Evolutionary conservation across 2,113 vertebrate species (phyloP).

Genomic region (Sinocyclocheilus grahami): DNA sequence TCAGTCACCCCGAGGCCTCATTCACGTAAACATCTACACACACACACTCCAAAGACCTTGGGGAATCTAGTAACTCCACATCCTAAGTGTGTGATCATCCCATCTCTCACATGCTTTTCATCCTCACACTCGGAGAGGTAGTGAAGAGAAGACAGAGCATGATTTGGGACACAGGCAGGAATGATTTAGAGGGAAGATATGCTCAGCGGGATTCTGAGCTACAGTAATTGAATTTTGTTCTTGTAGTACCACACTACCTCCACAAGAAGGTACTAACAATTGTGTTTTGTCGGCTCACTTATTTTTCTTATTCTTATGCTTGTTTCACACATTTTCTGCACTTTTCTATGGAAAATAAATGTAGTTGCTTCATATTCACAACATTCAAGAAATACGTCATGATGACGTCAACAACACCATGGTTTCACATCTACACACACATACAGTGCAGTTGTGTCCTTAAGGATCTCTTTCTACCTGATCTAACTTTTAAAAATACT

Average conservation of each 20-base stretch:
- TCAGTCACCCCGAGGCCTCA: slow-evolving; percentile 11
- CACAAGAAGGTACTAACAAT: slow-evolving; percentile 34
- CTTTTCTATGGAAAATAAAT: background rate
- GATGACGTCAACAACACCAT: background rate
- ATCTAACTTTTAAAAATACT: no score
- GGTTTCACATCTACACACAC: background rate
- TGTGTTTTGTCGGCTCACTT: background rate
- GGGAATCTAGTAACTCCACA: slow-evolving; percentile 37
- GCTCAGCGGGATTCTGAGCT: slow-evolving; percentile 27
- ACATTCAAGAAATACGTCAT: background rate
- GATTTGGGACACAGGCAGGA: background rate
- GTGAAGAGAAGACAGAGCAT: slow-evolving; percentile 21
- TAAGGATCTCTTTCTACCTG: background rate
- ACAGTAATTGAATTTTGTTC: slow-evolving; percentile 18
- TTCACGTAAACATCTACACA: slow-evolving; percentile 6
- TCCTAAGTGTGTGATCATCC: slow-evolving; percentile 24
- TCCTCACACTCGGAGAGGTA: slow-evolving; percentile 8
- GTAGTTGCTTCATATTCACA: background rate
- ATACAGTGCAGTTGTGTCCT: background rate
- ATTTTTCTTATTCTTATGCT: background rate
- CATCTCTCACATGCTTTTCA: slow-evolving; percentile 13
- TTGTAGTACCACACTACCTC: slow-evolving; percentile 8
- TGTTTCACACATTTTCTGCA: background rate
- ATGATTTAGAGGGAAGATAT: slow-evolving; percentile 24
- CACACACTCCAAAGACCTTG: slow-evolving; percentile 14